phyloP scores from a whole-genome alignment of 2,888 invertebrate species.

The Cinara cedri region DNA sequence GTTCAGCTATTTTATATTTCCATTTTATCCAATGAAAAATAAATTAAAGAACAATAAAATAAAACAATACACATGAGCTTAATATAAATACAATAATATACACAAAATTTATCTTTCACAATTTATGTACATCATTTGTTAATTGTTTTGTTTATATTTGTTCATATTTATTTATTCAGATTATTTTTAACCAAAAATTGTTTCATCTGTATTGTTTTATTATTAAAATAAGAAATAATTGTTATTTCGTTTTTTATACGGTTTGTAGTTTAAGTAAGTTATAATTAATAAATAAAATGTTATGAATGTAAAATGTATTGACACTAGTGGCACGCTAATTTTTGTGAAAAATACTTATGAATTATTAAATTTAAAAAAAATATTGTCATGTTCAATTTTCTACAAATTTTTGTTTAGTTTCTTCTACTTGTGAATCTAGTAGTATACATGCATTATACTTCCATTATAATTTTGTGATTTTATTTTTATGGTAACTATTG shows the following conservation, averaged over 20 bases:
- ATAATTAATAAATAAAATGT: conserved; percentile 39
- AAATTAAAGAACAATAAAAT: conserved; percentile 24
- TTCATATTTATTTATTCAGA: conserved; percentile 20
- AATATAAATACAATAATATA: neutral
- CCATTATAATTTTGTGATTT: conserved; percentile 56
- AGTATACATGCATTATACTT: conserved; percentile 46
- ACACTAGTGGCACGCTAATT: conserved; percentile 44
- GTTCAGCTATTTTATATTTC: conserved; percentile 37
- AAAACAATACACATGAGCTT: conserved; percentile 27
- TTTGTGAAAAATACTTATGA: conserved; percentile 51
- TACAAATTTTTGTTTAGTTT: conserved; percentile 29
- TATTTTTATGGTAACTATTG: conserved; percentile 52
- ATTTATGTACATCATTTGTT: neutral
- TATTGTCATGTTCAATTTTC: conserved; percentile 16
- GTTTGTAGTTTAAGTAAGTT: conserved; percentile 52
- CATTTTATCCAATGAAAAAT: conserved; percentile 16
- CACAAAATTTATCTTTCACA: neutral
- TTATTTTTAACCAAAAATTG: neutral
- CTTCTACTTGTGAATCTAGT: conserved; percentile 42
- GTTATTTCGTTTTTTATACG: conserved; percentile 47
- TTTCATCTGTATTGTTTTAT: conserved; percentile 8
- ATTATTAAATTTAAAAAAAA: conserved; percentile 33
- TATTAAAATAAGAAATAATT: conserved; percentile 38
- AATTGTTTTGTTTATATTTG: neutral
- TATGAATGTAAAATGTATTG: conserved; percentile 47